Conservation (phyloP, 2,113 vertebrate genomes). For the Centropus unirufus region DNA sequence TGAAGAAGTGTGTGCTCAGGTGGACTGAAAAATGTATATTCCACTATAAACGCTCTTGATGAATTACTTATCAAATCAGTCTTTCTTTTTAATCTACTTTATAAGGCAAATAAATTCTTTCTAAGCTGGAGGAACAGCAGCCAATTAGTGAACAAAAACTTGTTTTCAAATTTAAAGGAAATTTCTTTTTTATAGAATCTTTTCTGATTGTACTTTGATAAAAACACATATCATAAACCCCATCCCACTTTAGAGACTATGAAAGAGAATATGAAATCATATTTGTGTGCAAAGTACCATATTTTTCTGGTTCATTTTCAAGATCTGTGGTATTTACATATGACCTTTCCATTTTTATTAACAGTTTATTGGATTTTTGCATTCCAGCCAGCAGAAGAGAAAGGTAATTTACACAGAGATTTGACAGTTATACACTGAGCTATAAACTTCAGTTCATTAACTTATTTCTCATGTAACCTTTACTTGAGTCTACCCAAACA, state of each 20-base stretch:
- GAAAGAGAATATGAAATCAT: slow-evolving; percentile 63
- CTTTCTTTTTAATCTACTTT: slow-evolving; percentile 47
- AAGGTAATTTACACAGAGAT: slow-evolving; percentile 82
- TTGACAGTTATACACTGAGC: slow-evolving; percentile 78
- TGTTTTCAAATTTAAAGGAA: slow-evolving; percentile 55
- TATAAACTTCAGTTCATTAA: slow-evolving; percentile 79
- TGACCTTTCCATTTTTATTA: slow-evolving; percentile 85
- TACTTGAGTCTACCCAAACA: slow-evolving; percentile 69
- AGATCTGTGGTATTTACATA: slow-evolving; percentile 79
- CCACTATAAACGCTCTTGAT: neutral
- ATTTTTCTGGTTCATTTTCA: slow-evolving; percentile 77
- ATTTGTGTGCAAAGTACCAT: slow-evolving; percentile 72
- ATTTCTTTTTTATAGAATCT: slow-evolving; percentile 56
- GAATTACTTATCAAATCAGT: slow-evolving; percentile 44
- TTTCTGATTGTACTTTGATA: neutral
- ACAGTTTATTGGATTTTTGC: slow-evolving; percentile 82
- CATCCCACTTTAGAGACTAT: slow-evolving; percentile 49
- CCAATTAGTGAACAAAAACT: slow-evolving; percentile 53
- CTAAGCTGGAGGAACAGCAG: slow-evolving; percentile 47
- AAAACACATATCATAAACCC: slow-evolving; percentile 25
- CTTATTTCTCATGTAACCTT: slow-evolving; percentile 77
- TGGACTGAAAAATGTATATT: neutral
- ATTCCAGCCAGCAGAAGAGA: slow-evolving; percentile 74
- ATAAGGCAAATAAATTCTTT: slow-evolving; percentile 51
- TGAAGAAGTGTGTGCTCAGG: neutral